Evolutionary conservation across 2,797 vertebrate genomes (phyloP).

Genomic region (Hybognathus amarus): DNA sequence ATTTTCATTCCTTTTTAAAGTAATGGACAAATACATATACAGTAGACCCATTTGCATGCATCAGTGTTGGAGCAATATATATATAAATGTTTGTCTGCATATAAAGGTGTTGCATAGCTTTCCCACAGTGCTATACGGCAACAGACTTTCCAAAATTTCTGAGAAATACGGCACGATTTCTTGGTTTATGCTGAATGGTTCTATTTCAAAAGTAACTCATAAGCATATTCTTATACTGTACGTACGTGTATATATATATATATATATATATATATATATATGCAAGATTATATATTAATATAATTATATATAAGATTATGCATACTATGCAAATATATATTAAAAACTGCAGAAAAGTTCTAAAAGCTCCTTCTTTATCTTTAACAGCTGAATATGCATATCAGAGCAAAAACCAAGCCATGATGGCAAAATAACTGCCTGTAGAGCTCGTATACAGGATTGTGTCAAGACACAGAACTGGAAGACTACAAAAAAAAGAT

Average conservation of each 20-base stretch:
- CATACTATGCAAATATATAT: no score
- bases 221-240: background rate
- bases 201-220: background rate
- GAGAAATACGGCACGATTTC: background rate
- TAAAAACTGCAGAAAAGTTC: background rate
- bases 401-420: background rate
- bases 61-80: background rate
- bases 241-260: no score
- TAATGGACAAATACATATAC: background rate
- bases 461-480: background rate
- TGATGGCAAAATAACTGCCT: background rate
- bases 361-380: background rate
- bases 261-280: no score
- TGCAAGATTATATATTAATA: no score
- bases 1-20: no score
- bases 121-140: background rate
- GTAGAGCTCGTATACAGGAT: background rate
- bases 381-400: background rate
- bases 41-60: background rate
- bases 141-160: background rate
- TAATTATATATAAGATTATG: no score
- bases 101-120: slow-evolving; percentile 9
- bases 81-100: background rate
- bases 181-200: background rate
- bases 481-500: no score